Evolutionary conservation across 2,888 invertebrate genomes (phyloP).

Genomic region (Chloroclysta siterata): DNA sequence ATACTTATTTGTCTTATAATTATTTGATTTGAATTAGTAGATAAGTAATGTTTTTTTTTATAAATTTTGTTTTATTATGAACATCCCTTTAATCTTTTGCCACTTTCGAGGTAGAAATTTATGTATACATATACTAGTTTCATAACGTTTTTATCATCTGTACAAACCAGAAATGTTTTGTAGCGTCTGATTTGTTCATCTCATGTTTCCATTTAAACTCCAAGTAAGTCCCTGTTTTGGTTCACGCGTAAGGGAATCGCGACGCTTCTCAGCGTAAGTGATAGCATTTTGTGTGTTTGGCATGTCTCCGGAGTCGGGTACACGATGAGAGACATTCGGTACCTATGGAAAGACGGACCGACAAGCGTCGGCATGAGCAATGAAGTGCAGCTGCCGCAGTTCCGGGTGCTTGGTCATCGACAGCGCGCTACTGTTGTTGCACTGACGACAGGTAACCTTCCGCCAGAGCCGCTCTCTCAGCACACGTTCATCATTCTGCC

Average conservation of each 20-base stretch:
- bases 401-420: constrained; percentile 97
- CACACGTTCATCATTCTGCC: constrained; percentile 76
- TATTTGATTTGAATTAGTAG: background rate
- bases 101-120: constrained; percentile 32
- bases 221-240: constrained; percentile 59
- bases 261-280: constrained; percentile 82
- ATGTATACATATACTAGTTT: constrained; percentile 35
- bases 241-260: constrained; percentile 62
- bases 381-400: constrained; percentile 98
- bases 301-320: constrained; percentile 94
- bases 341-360: constrained; percentile 97
- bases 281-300: constrained; percentile 85
- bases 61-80: background rate
- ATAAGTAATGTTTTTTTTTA: background rate
- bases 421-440: constrained; percentile 97
- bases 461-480: constrained; percentile 70
- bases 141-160: constrained; percentile 4
- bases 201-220: constrained; percentile 55
- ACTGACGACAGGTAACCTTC: constrained; percentile 96
- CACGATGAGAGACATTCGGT: constrained; percentile 98
- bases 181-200: constrained; percentile 46
- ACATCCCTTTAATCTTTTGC: constrained; percentile 10
- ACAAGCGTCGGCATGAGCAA: constrained; percentile 97
- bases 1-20: background rate
- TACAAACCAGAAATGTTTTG: constrained; percentile 48